Evolutionary conservation across 64 coral and sea anemone species (phyloP).

Genomic region (Stichodactyla helianthus): DNA sequence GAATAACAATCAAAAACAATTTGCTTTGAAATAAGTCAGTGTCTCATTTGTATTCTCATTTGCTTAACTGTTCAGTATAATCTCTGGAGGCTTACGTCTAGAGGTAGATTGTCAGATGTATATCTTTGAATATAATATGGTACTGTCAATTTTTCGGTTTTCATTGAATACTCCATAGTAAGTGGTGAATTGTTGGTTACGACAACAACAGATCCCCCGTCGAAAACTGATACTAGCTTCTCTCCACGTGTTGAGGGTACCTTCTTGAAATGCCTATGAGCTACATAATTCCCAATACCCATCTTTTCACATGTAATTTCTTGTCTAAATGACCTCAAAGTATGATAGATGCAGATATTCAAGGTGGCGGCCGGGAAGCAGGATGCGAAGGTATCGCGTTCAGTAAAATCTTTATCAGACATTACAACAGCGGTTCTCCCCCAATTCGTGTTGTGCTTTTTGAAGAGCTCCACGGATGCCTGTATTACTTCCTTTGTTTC

Average conservation of each 20-base stretch:
- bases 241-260: background rate
- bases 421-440: constrained; percentile 17
- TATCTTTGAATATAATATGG: constrained; percentile 48
- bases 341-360: constrained; percentile 76
- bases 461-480: constrained; percentile 23
- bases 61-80: constrained; percentile 24
- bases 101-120: constrained; percentile 18
- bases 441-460: constrained; percentile 13
- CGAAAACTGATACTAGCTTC: constrained; percentile 2
- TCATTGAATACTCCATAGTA: constrained; percentile 28
- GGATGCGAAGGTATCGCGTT: constrained; percentile 51
- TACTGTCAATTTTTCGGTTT: constrained; percentile 11
- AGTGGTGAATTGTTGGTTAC: constrained; percentile 1
- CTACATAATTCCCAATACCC: constrained; percentile 22
- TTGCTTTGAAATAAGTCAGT: no score
- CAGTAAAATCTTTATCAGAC: constrained; percentile 32
- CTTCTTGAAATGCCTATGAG: constrained; percentile 30
- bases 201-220: constrained; percentile 32
- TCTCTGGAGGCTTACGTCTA: constrained; percentile 30
- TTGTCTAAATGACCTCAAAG: constrained; percentile 42
- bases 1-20: no score
- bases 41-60: no score
- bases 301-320: constrained; percentile 62
- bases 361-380: constrained; percentile 50
- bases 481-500: constrained; percentile 69